These are phyloP conservation scores for Rhinolophus ferrumequinum DNA, from an alignment of 2,113 vertebrate species.

Conservation along the genomic window DNA sequence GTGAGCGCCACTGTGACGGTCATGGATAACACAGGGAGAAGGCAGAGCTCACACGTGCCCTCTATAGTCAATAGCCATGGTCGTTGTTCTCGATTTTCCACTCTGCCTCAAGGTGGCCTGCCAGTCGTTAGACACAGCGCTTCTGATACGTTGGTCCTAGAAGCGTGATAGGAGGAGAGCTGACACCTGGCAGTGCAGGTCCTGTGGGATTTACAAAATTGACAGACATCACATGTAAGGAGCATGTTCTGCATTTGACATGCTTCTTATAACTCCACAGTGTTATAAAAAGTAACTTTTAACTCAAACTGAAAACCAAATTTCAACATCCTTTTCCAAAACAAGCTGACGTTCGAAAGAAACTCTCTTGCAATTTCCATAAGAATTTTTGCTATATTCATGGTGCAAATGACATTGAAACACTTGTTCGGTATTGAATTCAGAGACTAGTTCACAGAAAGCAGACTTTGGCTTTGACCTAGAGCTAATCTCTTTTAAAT, in stretches of 20 bases:
- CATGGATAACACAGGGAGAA: neutral
- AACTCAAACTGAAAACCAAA: neutral
- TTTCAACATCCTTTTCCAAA: neutral
- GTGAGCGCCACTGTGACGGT: neutral
- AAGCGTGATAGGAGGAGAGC: neutral
- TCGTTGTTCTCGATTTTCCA: neutral
- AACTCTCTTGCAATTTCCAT: neutral
- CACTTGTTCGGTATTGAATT: neutral
- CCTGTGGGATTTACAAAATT: neutral
- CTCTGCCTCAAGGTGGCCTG: neutral
- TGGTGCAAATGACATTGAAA: neutral
- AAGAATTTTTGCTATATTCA: neutral
- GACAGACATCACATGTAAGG: neutral
- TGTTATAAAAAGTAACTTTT: neutral
- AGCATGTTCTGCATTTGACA: neutral
- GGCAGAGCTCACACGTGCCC: fast-evolving
- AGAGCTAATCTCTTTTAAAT: neutral
- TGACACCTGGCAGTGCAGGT: slow-evolving; percentile 2
- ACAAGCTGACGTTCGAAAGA: neutral
- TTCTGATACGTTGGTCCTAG: neutral
- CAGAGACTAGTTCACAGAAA: neutral
- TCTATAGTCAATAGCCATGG: neutral
- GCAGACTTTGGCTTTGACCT: neutral
- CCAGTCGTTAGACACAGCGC: neutral
- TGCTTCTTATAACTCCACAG: neutral